A percentile compares a stretch with the other conserved stretches of the same genome.
phyloP scores from a whole-genome alignment of 1,140 invertebrate genomes.

The Drosophila nannoptera region DNA sequence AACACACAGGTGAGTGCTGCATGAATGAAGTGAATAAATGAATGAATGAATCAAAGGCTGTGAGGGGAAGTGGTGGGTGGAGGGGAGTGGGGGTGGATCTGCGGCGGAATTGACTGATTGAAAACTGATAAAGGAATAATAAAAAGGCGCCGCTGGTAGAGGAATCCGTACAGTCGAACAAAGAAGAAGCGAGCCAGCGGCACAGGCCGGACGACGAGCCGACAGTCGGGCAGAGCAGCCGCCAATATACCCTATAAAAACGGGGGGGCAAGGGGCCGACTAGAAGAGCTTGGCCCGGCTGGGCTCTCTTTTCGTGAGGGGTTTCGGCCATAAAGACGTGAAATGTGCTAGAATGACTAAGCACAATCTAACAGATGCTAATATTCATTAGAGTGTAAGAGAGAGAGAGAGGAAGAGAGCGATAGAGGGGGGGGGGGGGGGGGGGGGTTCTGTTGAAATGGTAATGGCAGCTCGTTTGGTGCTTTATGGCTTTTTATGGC shows the following conservation, averaged over 20 bases:
- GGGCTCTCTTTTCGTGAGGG: too few species aligned
- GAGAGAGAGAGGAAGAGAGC: too few species aligned
- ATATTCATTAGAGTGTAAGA: too few species aligned
- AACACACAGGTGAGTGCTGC: constrained; percentile 59
- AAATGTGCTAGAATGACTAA: too few species aligned
- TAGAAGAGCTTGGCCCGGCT: too few species aligned
- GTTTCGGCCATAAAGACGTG: too few species aligned
- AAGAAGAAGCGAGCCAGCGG: not conserved
- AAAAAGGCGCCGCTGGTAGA: constrained; percentile 22
- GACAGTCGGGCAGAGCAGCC: not conserved
- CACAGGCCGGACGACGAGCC: constrained; percentile 15
- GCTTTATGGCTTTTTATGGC: too few species aligned
- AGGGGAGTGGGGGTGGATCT: not conserved
- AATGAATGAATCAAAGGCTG: constrained; percentile 49
- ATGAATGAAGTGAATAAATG: constrained; percentile 64
- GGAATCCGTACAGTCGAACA: not conserved
- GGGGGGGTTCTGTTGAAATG: too few species aligned
- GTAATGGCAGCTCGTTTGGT: too few species aligned
- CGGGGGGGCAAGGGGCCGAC: too few species aligned
- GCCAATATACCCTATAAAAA: not conserved
- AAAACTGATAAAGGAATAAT: constrained; percentile 47
- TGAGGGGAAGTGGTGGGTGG: not conserved
- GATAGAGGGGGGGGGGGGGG: too few species aligned
- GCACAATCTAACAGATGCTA: too few species aligned
- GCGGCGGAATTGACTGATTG: constrained; percentile 36